Conservation (phyloP, 30 jellyfish, hydroid and myxozoan species). For the Pelagia noctiluca region DNA sequence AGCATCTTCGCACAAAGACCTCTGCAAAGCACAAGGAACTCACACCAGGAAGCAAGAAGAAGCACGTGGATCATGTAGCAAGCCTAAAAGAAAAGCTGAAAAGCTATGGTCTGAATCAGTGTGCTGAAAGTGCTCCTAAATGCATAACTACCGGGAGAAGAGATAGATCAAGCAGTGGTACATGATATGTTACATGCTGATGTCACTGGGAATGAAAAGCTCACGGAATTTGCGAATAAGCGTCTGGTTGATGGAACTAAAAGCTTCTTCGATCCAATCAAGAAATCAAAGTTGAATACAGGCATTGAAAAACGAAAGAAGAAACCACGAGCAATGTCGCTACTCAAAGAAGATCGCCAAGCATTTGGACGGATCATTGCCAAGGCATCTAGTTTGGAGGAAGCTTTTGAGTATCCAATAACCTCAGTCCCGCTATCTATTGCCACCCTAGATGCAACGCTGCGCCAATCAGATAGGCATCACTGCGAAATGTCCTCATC, state of each 20-base stretch:
- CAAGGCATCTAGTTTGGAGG: constrained; percentile 46
- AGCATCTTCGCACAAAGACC: constrained; percentile 19
- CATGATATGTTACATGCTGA: constrained; percentile 27
- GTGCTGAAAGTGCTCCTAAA: constrained; percentile 2
- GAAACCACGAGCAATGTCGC: constrained; percentile 12
- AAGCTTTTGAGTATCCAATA: constrained; percentile 45
- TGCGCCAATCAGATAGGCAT: constrained; percentile 48
- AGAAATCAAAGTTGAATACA: constrained; percentile 10
- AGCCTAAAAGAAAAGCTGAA: not conserved
- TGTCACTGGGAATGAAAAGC: not conserved
- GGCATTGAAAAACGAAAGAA: not conserved
- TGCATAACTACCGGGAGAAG: not conserved
- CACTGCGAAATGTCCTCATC: constrained; percentile 44
- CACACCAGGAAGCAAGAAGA: constrained; percentile 40
- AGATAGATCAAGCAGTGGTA: constrained; percentile 3
- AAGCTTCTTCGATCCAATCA: not conserved
- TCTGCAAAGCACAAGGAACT: constrained; percentile 51
- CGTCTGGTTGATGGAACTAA: not conserved
- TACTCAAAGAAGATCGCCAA: constrained; percentile 61
- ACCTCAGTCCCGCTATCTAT: constrained; percentile 19
- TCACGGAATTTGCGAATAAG: not conserved
- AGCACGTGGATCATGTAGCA: constrained; percentile 14
- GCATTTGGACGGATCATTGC: constrained; percentile 68
- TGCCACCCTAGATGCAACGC: constrained; percentile 46
- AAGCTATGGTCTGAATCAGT: constrained; percentile 31